Base-by-base conservation (phyloP, 2,888 invertebrate genomes). In the Mesopsocus fuscifrons region DNA sequence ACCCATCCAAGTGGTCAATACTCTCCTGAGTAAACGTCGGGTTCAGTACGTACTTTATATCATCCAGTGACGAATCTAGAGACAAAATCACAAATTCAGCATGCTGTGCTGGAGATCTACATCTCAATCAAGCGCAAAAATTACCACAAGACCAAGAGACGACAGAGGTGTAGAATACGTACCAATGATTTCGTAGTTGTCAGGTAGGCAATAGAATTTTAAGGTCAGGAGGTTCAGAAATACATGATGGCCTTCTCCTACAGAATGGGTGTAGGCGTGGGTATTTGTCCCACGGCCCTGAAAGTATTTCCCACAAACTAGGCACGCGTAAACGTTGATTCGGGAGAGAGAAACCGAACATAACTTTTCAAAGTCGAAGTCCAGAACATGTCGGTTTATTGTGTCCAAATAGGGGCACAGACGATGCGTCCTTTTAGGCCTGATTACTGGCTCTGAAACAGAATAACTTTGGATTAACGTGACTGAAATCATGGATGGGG, bases 321-420 rank as follows among this genome's bases (percentile, higher is more conserved):
- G 70, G 58, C 98, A 99, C 5, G 98, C 98, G 60, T 99, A 99
- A 23, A 98, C 97, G 68, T 99, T 99, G 52, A 98, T 92, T 55
- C 98, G 77, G 0, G 97, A 97, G 48, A 99, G 61, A 0, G 97
- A 97, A 30, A 99, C 84, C 0, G 97, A 97, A 59, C 98, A 99
- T 18, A 99, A 63, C 60, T 99, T 99, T 63, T 99, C 98, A 66
- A 99, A 99, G 65, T 99, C 98, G 66, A 99, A 99, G 64, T 99
- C 98, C 47, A 99, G 63, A 47, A 94, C 77, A 54, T 91, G 88
- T 42, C 98, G 71, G 61, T 98, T 95, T 47, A 99, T 99, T 1
- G 97, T 97, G 57, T 98, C 98, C 54, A 98, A 65, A 58, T 98
- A 98, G 0, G 98, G 98, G 56, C 98, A 98, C 34, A 84, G 68